phyloP scores from a whole-genome alignment of 2,888 invertebrate species.

The Epinotia brunnichana region DNA sequence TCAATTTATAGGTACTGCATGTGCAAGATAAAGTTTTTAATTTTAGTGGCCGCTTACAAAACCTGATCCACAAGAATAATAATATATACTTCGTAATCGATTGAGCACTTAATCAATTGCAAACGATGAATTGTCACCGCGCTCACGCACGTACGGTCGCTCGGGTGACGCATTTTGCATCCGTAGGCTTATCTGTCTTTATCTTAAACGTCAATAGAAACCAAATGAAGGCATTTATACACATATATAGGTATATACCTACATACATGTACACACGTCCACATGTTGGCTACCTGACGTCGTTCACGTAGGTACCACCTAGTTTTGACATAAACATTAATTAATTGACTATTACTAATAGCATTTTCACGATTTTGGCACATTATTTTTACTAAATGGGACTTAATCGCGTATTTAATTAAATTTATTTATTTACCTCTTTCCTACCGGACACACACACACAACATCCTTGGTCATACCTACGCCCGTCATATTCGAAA shows the following conservation, averaged over 20 bases:
- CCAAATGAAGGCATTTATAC: conserved; percentile 29
- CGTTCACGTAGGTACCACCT: conserved; percentile 27
- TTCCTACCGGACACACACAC: too few relatives aligned
- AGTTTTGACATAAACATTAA: not conserved
- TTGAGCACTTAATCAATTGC: not conserved
- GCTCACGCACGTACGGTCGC: conserved; percentile 46
- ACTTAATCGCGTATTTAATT: too few relatives aligned
- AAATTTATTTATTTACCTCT: too few relatives aligned
- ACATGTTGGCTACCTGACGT: conserved; percentile 28
- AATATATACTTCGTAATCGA: not conserved
- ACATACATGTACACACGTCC: conserved; percentile 2
- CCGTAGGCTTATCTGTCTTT: conserved; percentile 37
- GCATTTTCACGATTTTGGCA: too few relatives aligned
- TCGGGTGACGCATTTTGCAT: conserved; percentile 45
- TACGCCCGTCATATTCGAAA: too few relatives aligned
- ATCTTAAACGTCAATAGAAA: conserved; percentile 37
- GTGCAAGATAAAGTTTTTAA: not conserved
- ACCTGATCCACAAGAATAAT: not conserved
- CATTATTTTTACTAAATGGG: too few relatives aligned
- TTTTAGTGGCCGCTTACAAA: too few relatives aligned
- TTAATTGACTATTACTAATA: not conserved
- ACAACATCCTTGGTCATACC: too few relatives aligned
- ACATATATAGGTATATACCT: too few relatives aligned
- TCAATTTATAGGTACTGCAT: not conserved
- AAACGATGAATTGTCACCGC: conserved; percentile 19